Percentiles rank a stretch among this genome's conserved stretches.
Conservation (phyloP, 1,140 invertebrate species). For the Oreohelix idahoensis region DNA sequence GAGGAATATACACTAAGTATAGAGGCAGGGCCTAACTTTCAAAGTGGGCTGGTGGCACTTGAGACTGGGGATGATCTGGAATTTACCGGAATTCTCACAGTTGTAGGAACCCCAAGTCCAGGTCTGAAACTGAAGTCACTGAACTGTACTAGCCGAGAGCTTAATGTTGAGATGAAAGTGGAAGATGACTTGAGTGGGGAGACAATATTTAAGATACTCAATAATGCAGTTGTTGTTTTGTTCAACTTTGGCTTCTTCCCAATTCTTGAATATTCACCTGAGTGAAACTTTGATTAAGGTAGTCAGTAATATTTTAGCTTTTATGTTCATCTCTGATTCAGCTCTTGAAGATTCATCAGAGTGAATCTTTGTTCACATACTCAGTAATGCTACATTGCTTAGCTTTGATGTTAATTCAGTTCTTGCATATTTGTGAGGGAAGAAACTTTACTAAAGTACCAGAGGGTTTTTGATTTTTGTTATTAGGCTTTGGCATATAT, state of each 20-base stretch:
- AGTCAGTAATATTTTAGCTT: too few species aligned
- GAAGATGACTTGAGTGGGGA: constrained; percentile 57
- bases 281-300: background rate
- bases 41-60: constrained; percentile 50
- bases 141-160: constrained; percentile 50
- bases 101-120: constrained; percentile 49
- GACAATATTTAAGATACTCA: constrained; percentile 45
- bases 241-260: constrained; percentile 67
- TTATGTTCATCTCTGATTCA: too few species aligned
- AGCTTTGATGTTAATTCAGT: too few species aligned
- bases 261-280: constrained; percentile 50
- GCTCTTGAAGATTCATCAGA: too few species aligned
- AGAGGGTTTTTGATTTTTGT: too few species aligned
- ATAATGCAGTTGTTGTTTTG: constrained; percentile 54
- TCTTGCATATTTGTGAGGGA: too few species aligned
- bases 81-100: constrained; percentile 53
- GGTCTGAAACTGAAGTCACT: constrained; percentile 58
- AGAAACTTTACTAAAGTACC: too few species aligned
- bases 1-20: constrained; percentile 27
- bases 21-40: constrained; percentile 56
- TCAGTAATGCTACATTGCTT: too few species aligned
- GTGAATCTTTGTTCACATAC: too few species aligned
- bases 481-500: too few species aligned
- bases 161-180: constrained; percentile 48
- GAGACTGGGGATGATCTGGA: constrained; percentile 47